Percentiles rank a stretch among this genome's conserved stretches.
Conservation (phyloP, 2,113 vertebrate genomes). For the Turdus rufiventris region DNA sequence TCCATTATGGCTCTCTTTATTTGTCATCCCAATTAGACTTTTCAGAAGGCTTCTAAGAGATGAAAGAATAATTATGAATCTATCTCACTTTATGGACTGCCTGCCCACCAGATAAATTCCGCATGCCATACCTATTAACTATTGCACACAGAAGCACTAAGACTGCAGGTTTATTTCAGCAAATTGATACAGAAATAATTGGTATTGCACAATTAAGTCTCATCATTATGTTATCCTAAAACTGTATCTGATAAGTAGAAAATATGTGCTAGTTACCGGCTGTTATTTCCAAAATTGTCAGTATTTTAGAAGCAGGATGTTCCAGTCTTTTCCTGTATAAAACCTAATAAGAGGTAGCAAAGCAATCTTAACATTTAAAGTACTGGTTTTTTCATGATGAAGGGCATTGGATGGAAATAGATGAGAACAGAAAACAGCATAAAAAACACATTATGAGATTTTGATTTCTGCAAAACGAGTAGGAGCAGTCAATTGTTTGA, state of each 20-base stretch:
- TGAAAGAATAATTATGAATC: neutral
- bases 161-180: neutral
- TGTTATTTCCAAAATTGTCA: neutral
- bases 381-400: neutral
- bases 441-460: neutral
- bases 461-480: neutral
- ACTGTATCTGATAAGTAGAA: neutral
- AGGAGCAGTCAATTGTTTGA: neutral
- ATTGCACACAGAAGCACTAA: neutral
- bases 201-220: neutral
- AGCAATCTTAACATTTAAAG: neutral
- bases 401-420: neutral
- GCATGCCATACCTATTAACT: neutral
- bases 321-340: neutral
- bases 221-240: neutral
- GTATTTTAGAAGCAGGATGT: neutral
- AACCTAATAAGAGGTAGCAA: neutral
- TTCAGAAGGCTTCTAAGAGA: neutral
- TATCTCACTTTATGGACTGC: neutral
- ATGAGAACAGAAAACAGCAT: neutral
- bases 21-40: conserved; percentile 6
- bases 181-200: neutral
- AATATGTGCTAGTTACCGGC: neutral
- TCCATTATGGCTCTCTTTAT: neutral
- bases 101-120: neutral